These are phyloP conservation scores for Scytalopus superciliaris DNA, from an alignment of 2,113 vertebrate species.

Conservation along the genomic window DNA sequence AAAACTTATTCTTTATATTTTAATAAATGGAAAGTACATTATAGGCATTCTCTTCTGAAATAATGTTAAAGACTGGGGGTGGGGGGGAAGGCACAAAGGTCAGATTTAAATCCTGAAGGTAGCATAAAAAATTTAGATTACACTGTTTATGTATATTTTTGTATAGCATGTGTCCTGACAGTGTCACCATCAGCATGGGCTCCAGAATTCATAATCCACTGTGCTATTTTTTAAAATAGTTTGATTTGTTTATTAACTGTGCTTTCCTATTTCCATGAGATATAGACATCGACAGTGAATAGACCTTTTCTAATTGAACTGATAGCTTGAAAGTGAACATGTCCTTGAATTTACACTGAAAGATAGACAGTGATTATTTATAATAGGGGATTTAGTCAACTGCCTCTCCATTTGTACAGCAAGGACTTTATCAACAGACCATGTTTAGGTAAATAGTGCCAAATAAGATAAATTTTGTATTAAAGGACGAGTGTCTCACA, in stretches of 20 bases:
- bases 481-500: slow-evolving; percentile 43
- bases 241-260: slow-evolving; percentile 70
- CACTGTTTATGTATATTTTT: neutral
- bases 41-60: neutral
- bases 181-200: neutral
- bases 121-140: neutral
- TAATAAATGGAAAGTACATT: neutral
- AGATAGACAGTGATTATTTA: slow-evolving; percentile 69
- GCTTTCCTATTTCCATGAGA: slow-evolving; percentile 56
- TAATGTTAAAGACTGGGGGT: neutral
- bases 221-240: slow-evolving; percentile 54
- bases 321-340: slow-evolving; percentile 69
- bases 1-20: slow-evolving; percentile 28
- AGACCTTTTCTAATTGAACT: slow-evolving; percentile 74
- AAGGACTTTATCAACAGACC: slow-evolving; percentile 69
- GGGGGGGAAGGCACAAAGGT: neutral
- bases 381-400: slow-evolving; percentile 69
- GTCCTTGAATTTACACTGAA: slow-evolving; percentile 74
- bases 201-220: slow-evolving; percentile 15
- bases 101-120: slow-evolving; percentile 37
- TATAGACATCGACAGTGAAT: slow-evolving; percentile 67
- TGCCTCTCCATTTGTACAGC: slow-evolving; percentile 57
- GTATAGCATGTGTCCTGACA: slow-evolving; percentile 9
- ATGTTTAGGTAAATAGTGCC: slow-evolving; percentile 67
- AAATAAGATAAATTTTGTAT: slow-evolving; percentile 64